Evolutionary conservation across 2,797 vertebrate genomes (phyloP), one percentile per base, ranked within the genome.

Genomic region (Microcaecilia unicolor): DNA sequence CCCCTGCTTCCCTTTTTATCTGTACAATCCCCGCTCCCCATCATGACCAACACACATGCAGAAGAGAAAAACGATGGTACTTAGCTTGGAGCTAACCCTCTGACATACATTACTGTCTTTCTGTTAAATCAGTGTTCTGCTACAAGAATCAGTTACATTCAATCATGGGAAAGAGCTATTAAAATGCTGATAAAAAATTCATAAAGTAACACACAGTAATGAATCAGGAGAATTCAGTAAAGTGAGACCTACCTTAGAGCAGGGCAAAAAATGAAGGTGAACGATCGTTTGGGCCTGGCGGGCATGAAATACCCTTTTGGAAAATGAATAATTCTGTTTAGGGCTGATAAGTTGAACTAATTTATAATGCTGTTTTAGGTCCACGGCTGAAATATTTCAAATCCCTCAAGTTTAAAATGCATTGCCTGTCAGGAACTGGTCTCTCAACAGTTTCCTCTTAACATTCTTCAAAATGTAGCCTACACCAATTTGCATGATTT

Each of bases 301-400:
- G 88, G 85, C 85, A 86, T 85, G 83, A 85, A 87, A 87, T 83
- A 83, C 79, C 82, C 82, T 87, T 87, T 87, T 84, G 83, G 76
- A 87, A 86, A 87, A 90, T 89, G 80, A 88, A 87, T 84, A 86
- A 87, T 88, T 87, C 80, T 86, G 84, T 85, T 85, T 86, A 84
- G 82, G 83, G 76, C 81, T 82, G 78, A 82, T 87, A 84, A 85
- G 83, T 85, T 86, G 79, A 87, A 79, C 80, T 87, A 84, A 89
- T 90, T 87, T 88, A 86, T 79, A 86, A 87, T 90, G 86, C 85
- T 85, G 80, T 89, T 89, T 88, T 82, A 86, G 85, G 78, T 81
- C 80, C 72, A 81, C 75, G 76, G 80, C 83, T 85, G 82, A 84
- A 86, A 83, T 86, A 85, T 84, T 83, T 87, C 83, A 85, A 77